Conservation (phyloP, 2,113 vertebrate species). For the Sinocyclocheilus maitianheensis region DNA sequence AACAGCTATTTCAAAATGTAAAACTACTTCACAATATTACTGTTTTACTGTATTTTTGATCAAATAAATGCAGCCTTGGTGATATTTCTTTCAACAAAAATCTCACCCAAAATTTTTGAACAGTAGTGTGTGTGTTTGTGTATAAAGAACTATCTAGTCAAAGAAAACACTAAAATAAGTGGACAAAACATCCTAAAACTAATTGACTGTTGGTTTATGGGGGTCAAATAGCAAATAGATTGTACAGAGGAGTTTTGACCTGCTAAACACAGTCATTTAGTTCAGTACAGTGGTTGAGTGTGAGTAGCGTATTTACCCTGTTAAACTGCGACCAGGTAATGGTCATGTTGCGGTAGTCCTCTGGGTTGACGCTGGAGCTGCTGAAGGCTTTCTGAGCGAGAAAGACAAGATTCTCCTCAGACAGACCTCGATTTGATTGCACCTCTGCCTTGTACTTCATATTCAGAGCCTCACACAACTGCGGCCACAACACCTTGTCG, state of each 20-base stretch:
- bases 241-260: not conserved
- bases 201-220: too few relatives aligned
- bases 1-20: not conserved
- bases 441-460: constrained; percentile 98
- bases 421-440: constrained; percentile 90
- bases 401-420: constrained; percentile 93
- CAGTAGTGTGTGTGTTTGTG: too few relatives aligned
- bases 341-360: constrained; percentile 88
- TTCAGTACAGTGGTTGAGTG: not conserved
- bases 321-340: constrained; percentile 99
- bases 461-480: constrained; percentile 94
- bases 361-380: constrained; percentile 84
- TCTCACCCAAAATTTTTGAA: too few relatives aligned
- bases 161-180: too few relatives aligned
- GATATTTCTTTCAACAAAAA: too few relatives aligned
- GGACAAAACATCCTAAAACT: too few relatives aligned
- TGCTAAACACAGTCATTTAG: not conserved
- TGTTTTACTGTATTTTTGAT: not conserved
- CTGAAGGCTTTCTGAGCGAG: constrained; percentile 94
- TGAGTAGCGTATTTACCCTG: constrained; percentile 77
- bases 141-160: too few relatives aligned
- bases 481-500: constrained; percentile 91
- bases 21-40: not conserved
- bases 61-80: not conserved
- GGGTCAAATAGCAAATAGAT: too few relatives aligned